Conservation (phyloP, 2,888 invertebrate species). For the Entomobrya proxima region DNA sequence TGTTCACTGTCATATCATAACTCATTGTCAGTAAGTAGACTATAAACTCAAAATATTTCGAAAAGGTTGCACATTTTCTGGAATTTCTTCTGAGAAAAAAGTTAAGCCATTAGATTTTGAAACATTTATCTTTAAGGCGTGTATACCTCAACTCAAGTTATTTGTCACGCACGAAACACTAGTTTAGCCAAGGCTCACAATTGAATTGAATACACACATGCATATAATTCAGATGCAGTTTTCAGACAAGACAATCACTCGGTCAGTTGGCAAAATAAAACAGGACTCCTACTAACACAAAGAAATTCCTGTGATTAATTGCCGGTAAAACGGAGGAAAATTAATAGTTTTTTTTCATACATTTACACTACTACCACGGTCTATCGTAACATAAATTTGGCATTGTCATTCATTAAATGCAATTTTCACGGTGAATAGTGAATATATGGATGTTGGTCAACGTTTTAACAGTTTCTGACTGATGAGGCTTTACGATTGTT, state of each 20-base stretch:
- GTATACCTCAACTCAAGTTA: background rate
- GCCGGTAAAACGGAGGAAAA: background rate
- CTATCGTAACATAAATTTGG: too few species aligned
- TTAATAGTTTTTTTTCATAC: background rate
- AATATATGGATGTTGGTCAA: background rate
- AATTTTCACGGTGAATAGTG: background rate
- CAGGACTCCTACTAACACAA: background rate
- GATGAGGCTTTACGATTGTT: background rate
- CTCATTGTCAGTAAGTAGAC: background rate
- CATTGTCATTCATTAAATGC: background rate
- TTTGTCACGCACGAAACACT: conserved; percentile 2
- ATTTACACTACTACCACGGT: too few species aligned
- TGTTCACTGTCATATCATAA: too few species aligned
- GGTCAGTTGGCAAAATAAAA: too few species aligned
- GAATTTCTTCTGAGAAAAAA: conserved; percentile 15
- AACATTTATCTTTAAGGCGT: background rate
- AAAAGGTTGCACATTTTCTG: background rate
- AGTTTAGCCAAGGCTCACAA: too few species aligned
- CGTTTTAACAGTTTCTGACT: background rate
- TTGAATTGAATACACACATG: too few species aligned
- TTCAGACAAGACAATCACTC: too few species aligned
- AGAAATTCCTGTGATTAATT: background rate
- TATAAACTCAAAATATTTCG: background rate
- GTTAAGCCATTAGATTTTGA: background rate
- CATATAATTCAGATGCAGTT: too few species aligned